These are phyloP conservation scores for Octopus bimaculoides DNA, from an alignment of 1,140 invertebrate species.

Conservation along the genomic window DNA sequence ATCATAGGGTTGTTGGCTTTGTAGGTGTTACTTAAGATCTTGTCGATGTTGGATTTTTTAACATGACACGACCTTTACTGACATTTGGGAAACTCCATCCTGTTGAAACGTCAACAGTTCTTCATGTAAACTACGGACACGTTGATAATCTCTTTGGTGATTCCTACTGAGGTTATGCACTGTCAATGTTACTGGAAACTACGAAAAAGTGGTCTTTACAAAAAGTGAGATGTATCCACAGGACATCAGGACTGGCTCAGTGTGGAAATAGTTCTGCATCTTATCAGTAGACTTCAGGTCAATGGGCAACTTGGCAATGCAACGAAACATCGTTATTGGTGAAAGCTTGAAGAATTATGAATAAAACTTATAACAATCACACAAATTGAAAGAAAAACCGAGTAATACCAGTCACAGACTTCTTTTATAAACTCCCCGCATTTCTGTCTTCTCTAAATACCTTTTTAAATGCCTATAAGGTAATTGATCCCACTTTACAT, in stretches of 20 bases:
- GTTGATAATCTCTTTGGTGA: neutral
- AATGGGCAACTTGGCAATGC: conserved; percentile 12
- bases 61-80: neutral
- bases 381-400: too few relatives aligned
- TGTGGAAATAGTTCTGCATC: neutral
- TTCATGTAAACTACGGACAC: conserved; percentile 9
- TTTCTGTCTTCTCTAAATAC: too few relatives aligned
- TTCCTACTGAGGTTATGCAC: neutral
- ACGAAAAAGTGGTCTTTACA: neutral
- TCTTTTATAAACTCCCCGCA: too few relatives aligned
- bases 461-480: too few relatives aligned
- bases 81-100: neutral
- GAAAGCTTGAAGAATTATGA: too few relatives aligned
- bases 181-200: conserved; percentile 4
- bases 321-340: conserved; percentile 7
- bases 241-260: neutral
- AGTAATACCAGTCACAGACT: too few relatives aligned
- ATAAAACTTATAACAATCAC: too few relatives aligned
- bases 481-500: too few relatives aligned
- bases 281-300: conserved; percentile 14
- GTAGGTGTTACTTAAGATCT: conserved; percentile 7
- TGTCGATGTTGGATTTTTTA: conserved; percentile 2
- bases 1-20: neutral
- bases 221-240: neutral
- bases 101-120: conserved; percentile 6